Evolutionary conservation across 2,113 vertebrate species (phyloP).

Genomic region (Onychostruthus taczanowskii): DNA sequence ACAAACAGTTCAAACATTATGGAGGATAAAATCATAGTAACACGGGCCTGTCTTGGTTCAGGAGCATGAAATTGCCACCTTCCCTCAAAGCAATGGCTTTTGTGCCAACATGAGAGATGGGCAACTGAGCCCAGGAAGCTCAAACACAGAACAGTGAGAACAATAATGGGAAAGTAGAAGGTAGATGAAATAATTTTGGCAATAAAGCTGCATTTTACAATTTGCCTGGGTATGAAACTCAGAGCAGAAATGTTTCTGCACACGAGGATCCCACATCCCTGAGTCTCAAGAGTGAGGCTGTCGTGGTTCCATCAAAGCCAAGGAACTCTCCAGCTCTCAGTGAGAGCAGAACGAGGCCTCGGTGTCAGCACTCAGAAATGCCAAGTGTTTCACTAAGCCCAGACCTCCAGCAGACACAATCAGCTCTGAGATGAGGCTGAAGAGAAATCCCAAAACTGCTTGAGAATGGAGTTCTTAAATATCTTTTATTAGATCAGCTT

Average conservation of each 20-base stretch:
- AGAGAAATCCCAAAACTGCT: background rate
- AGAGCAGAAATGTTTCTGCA: background rate
- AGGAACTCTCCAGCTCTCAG: background rate
- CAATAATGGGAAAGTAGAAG: background rate
- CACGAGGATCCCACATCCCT: background rate
- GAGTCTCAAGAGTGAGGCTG: background rate
- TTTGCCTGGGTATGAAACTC: background rate
- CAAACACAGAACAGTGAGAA: background rate
- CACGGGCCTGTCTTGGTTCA: background rate
- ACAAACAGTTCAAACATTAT: background rate
- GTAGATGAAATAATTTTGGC: background rate
- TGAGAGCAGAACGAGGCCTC: rapidly evolving
- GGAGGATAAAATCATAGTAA: background rate
- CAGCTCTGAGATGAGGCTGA: background rate
- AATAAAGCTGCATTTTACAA: background rate
- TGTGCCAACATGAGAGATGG: background rate
- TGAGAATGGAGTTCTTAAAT: background rate
- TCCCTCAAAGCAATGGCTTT: background rate
- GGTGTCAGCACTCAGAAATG: background rate
- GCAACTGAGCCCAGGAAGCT: background rate
- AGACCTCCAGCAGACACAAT: background rate
- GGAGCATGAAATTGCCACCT: background rate
- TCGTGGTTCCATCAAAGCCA: background rate
- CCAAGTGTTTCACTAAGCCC: background rate
- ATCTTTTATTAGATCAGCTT: background rate